Evolutionary conservation across 2,797 vertebrate genomes (phyloP).

Genomic region (Pygocentrus nattereri): DNA sequence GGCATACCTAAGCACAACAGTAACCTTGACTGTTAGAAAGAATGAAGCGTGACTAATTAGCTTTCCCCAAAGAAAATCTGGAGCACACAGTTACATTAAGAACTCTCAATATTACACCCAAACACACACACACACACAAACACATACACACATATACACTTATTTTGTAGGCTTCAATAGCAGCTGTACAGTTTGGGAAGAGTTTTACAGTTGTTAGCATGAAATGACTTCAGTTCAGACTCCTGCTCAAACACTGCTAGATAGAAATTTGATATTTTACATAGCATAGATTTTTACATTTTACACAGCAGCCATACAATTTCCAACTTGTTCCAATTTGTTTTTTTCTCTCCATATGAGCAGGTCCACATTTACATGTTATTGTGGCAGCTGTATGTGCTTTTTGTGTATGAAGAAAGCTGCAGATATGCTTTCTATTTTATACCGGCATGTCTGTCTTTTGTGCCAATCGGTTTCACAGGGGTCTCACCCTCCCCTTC

Average conservation of each 20-base stretch:
- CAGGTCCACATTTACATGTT: no score
- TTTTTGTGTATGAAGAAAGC: no score
- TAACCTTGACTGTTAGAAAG: conserved; percentile 71
- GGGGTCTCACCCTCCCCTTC: no score
- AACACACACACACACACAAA: not conserved
- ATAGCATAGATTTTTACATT: no score
- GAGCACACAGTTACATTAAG: not conserved
- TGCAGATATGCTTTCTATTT: no score
- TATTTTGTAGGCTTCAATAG: not conserved
- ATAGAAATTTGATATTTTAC: not conserved
- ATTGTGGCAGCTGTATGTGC: no score
- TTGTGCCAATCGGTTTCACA: no score
- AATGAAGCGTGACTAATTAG: conserved; percentile 75
- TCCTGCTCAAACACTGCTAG: not conserved
- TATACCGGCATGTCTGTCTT: no score
- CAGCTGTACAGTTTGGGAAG: not conserved
- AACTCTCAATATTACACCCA: conserved; percentile 19
- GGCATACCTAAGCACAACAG: conserved; percentile 66
- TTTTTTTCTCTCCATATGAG: no score
- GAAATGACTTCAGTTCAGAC: not conserved
- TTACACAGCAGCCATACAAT: no score
- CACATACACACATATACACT: not conserved
- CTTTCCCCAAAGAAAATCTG: conserved; percentile 58
- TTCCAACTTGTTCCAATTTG: no score
- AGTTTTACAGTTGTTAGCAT: not conserved